A percentile compares a stretch with the other conserved stretches of the same genome.
Evolutionary conservation across 2,113 vertebrate species (phyloP).

Genomic region (Halcyon senegalensis): DNA sequence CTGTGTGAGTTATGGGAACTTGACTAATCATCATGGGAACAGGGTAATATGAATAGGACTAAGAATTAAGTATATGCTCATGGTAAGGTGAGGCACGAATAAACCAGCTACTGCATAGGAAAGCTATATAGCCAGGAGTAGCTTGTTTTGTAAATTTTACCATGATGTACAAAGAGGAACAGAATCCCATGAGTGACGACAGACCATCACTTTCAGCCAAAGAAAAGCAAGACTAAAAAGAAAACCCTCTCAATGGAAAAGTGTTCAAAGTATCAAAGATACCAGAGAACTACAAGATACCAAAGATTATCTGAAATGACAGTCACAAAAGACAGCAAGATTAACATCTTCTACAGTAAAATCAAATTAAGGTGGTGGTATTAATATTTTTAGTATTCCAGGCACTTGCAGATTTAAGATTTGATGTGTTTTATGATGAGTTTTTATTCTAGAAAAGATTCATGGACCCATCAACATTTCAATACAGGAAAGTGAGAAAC

Average conservation of each 20-base stretch:
- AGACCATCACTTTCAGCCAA: neutral
- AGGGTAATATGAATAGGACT: neutral
- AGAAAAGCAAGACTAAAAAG: neutral
- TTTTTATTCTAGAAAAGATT: neutral
- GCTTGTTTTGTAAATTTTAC: neutral
- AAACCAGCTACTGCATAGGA: neutral
- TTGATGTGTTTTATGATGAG: rapidly evolving
- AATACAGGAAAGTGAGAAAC: neutral
- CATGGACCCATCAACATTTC: neutral
- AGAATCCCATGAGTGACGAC: neutral
- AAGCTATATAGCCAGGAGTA: neutral
- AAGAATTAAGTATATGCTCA: neutral
- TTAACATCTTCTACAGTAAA: neutral
- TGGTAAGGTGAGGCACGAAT: neutral
- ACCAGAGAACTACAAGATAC: neutral
- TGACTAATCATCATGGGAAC: neutral
- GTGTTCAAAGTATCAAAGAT: neutral
- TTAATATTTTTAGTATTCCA: neutral
- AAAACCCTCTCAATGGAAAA: neutral
- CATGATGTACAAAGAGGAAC: neutral
- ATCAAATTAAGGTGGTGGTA: neutral
- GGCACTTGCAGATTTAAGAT: neutral
- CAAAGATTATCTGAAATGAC: neutral
- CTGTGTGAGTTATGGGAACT: neutral
- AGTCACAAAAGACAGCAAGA: neutral